Percentiles rank a stretch among this genome's conserved stretches.
These are phyloP conservation scores for Leucophenga varia DNA, from an alignment of 1,140 invertebrate species.

Conservation along the genomic window DNA sequence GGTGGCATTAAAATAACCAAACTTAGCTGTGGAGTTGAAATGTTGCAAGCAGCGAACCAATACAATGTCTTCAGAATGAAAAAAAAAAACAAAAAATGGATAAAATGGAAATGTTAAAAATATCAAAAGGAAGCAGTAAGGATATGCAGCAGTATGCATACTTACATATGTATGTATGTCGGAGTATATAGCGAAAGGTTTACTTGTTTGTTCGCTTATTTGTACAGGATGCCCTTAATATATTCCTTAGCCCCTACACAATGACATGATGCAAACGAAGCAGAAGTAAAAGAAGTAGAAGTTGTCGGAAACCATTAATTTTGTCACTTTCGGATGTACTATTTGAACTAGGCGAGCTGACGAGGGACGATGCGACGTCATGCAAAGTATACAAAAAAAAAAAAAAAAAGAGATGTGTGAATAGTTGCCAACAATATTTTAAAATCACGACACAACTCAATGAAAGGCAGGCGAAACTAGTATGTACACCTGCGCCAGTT, in stretches of 20 bases:
- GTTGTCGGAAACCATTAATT: slow-evolving; percentile 51
- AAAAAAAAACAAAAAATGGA: slow-evolving; percentile 6
- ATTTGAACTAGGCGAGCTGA: slow-evolving; percentile 25
- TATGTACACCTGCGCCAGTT: background rate
- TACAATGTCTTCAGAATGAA: slow-evolving; percentile 44
- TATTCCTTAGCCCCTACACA: slow-evolving; percentile 28
- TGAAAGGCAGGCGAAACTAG: too few relatives aligned
- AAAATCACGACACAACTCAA: too few relatives aligned
- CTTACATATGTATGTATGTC: slow-evolving; percentile 12
- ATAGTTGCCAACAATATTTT: background rate
- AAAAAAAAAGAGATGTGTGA: background rate
- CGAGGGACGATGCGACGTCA: background rate
- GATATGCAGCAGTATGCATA: slow-evolving; percentile 15
- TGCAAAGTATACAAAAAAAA: background rate
- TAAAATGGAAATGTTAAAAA: too few relatives aligned
- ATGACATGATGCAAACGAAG: too few relatives aligned
- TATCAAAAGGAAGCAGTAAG: slow-evolving; percentile 16
- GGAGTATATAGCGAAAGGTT: too few relatives aligned
- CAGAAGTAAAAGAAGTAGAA: slow-evolving; percentile 20
- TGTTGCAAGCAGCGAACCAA: too few relatives aligned
- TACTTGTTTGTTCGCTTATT: slow-evolving; percentile 16
- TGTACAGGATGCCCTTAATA: slow-evolving; percentile 21
- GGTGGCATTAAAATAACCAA: slow-evolving; percentile 45
- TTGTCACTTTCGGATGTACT: slow-evolving; percentile 45
- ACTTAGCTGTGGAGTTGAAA: too few relatives aligned